These are phyloP conservation scores for Caenorhabditis sp. DNA, from an alignment of 2,888 invertebrate genomes.

Conservation along the genomic window DNA sequence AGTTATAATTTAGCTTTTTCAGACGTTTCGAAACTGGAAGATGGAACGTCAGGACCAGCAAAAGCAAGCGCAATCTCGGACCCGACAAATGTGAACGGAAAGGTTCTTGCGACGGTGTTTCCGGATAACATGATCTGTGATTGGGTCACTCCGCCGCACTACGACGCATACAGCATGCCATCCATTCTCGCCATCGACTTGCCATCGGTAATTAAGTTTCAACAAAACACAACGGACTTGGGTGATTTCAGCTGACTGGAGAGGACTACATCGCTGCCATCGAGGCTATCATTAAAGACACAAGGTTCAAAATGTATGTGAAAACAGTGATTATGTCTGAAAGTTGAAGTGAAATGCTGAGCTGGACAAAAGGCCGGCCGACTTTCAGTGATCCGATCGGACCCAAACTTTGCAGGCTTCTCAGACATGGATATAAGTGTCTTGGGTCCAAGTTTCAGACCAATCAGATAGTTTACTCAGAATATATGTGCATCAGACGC, in stretches of 20 bases:
- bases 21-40: slow-evolving; percentile 30
- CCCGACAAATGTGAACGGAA: slow-evolving; percentile 70
- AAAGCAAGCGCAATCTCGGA: slow-evolving; percentile 31
- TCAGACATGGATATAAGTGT: too few relatives aligned
- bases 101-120: slow-evolving; percentile 72
- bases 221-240: not conserved
- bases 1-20: not conserved
- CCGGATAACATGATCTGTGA: slow-evolving; percentile 75
- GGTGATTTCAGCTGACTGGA: slow-evolving; percentile 86
- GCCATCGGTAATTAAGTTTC: slow-evolving; percentile 57
- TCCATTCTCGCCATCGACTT: slow-evolving; percentile 70
- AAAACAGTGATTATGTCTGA: too few relatives aligned
- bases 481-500: too few relatives aligned
- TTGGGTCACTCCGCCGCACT: slow-evolving; percentile 78
- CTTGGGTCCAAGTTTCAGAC: too few relatives aligned
- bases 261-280: slow-evolving; percentile 95
- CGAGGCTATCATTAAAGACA: slow-evolving; percentile 93
- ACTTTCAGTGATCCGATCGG: too few relatives aligned
- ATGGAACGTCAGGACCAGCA: not conserved
- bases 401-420: too few relatives aligned
- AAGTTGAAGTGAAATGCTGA: too few relatives aligned
- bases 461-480: too few relatives aligned
- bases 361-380: too few relatives aligned
- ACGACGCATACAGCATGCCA: slow-evolving; percentile 76
- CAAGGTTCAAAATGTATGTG: slow-evolving; percentile 82